Evolutionary conservation across 2,797 vertebrate genomes (phyloP).

Genomic region (Neostethus bicornis): DNA sequence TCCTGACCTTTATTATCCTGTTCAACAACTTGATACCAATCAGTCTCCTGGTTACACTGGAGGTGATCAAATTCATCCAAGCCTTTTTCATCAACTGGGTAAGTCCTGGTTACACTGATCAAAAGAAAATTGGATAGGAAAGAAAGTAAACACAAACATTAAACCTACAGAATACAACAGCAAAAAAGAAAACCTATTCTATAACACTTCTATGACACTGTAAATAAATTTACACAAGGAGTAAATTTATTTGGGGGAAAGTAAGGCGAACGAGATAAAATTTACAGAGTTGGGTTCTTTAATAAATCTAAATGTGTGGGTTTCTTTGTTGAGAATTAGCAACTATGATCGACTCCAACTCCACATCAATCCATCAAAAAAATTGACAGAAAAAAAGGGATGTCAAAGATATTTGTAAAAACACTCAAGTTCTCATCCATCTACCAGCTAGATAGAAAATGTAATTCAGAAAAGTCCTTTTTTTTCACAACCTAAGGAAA

Average conservation of each 20-base stretch:
- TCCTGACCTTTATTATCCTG: constrained; percentile 99
- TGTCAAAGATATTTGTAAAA: neutral
- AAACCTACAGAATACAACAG: too few species aligned
- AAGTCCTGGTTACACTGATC: constrained; percentile 64
- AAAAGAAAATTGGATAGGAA: too few species aligned
- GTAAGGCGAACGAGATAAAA: too few species aligned
- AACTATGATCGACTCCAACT: neutral
- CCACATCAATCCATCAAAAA: too few species aligned
- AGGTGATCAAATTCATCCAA: constrained; percentile 99
- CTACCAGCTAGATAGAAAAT: constrained; percentile 11
- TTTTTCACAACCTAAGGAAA: constrained; percentile 32
- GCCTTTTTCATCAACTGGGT: constrained; percentile 99
- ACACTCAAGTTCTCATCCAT: neutral
- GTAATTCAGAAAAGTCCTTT: constrained; percentile 5
- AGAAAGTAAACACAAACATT: too few species aligned
- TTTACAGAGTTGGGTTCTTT: too few species aligned
- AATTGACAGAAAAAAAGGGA: neutral
- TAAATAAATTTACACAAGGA: too few species aligned
- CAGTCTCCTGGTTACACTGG: constrained; percentile 96
- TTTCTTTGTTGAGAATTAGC: too few species aligned
- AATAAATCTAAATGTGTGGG: too few species aligned
- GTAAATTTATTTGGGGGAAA: too few species aligned
- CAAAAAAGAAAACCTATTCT: too few species aligned
- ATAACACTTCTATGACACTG: too few species aligned
- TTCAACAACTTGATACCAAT: constrained; percentile 99